Evolutionary conservation across 1,140 invertebrate species (phyloP).

Genomic region (Yoshiicerus persimilis): DNA sequence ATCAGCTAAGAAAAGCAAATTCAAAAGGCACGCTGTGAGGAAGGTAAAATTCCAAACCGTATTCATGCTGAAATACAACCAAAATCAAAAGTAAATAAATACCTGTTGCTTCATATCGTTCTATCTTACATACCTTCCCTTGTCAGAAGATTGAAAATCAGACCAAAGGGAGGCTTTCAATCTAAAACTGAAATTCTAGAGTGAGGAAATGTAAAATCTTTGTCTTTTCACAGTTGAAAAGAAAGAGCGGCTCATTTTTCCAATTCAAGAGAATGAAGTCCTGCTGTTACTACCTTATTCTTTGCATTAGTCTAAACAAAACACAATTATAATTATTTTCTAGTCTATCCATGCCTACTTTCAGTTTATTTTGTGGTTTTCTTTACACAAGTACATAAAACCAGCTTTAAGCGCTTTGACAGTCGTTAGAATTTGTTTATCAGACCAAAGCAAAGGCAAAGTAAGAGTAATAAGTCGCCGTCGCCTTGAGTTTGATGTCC

Average conservation of each 20-base stretch:
- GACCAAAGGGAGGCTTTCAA: not conserved
- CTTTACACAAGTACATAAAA: not conserved
- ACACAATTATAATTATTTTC: not conserved
- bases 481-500: not conserved
- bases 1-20: not conserved
- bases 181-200: not conserved
- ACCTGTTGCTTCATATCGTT: not conserved
- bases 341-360: not conserved
- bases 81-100: too few species aligned
- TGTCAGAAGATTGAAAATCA: not conserved
- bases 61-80: too few species aligned
- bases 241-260: not conserved
- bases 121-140: not conserved
- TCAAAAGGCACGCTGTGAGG: not conserved
- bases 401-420: not conserved
- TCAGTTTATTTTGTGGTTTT: not conserved
- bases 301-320: not conserved
- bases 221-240: not conserved
- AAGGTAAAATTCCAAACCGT: not conserved
- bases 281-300: not conserved
- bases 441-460: not conserved
- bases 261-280: not conserved
- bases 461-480: not conserved
- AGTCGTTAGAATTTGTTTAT: not conserved
- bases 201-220: not conserved